Percentiles rank a stretch among this genome's conserved stretches.
These are phyloP conservation scores for Microplitis demolitor DNA, from an alignment of 1,140 invertebrate species.

Conservation along the genomic window DNA sequence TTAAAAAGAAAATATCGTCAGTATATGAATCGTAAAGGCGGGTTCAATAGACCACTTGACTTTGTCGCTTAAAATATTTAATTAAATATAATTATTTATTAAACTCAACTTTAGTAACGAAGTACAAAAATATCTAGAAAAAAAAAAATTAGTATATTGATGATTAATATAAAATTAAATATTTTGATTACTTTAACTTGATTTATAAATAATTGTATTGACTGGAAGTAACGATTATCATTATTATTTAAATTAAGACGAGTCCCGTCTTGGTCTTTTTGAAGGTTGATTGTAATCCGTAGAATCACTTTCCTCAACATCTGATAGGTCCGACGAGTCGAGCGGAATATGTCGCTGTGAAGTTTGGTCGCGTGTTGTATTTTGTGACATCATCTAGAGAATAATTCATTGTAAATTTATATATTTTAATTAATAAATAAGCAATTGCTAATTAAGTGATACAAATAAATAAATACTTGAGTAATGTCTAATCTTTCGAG, in stretches of 20 bases:
- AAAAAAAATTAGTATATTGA: too few relatives aligned
- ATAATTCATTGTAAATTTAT: neutral
- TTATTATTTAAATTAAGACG: neutral
- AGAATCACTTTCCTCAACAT: neutral
- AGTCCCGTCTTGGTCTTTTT: slow-evolving; percentile 18
- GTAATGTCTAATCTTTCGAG: slow-evolving; percentile 55
- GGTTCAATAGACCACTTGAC: slow-evolving; percentile 97
- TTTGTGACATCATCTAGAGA: slow-evolving; percentile 12
- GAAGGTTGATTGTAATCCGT: slow-evolving; percentile 8
- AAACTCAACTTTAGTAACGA: neutral
- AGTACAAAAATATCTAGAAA: too few relatives aligned
- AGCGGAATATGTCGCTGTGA: neutral
- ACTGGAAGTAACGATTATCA: neutral
- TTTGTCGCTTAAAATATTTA: slow-evolving; percentile 76
- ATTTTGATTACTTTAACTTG: too few relatives aligned
- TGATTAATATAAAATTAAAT: too few relatives aligned
- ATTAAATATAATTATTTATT: neutral
- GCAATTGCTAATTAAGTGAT: slow-evolving; percentile 8
- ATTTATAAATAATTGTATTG: too few relatives aligned
- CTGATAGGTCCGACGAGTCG: neutral
- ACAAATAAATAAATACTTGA: slow-evolving; percentile 37
- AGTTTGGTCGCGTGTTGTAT: slow-evolving; percentile 12
- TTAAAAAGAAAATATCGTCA: slow-evolving; percentile 97
- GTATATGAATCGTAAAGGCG: slow-evolving; percentile 99
- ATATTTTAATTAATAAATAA: slow-evolving; percentile 1